Evolutionary conservation across 1,140 invertebrate genomes (phyloP), one percentile per base, ranked within the genome.

Genomic region (Liolophura sinensis): DNA sequence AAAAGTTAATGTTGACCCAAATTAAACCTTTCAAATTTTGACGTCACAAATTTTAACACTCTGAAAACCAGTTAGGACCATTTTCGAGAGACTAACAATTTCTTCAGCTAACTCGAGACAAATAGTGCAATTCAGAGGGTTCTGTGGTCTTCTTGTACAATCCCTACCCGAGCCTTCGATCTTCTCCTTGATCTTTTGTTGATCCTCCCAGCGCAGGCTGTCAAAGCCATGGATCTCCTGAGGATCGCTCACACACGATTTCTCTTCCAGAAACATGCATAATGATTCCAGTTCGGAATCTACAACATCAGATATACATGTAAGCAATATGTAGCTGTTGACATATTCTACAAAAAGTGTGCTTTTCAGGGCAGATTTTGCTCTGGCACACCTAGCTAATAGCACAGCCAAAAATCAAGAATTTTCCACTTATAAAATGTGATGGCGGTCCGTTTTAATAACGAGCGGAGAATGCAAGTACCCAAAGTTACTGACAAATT

Each of bases 141-240:
- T n/a, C n/a, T 58, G 56, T 31, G 27, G 56, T 15, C 27, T 22
- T n/a, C 12, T 11, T 14, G 15, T n/a, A 27, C 60, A 24, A n/a
- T 40, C 49, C 20, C 47, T 22, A 62, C 22, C 3, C 9, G 49
- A 20, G 75, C 78, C 75, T 67, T 90, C 90, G 70, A 96, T 87
- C 84, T 89, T 88, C 52, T 89, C 86, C 77, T 90, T 89, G 6
- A 98, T 89, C 70, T 89, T 90, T 73, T 95, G 87, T 84, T 98
- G 95, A 86, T 99, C 96, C 62, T 91, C 90, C 87, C 90, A 92
- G 67, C 91, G 88, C 46, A 98, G 85, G 62, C 89, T 88, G 80
- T 95, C 92, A 86, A 92, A 96, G 77, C 95, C 89, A 46, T 88
- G 90, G 78, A 99, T 93, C 66, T 97, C 94, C 59, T 88, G 89